Evolutionary conservation across 2,113 vertebrate genomes (phyloP).

Genomic region (Gopherus evgoodei): DNA sequence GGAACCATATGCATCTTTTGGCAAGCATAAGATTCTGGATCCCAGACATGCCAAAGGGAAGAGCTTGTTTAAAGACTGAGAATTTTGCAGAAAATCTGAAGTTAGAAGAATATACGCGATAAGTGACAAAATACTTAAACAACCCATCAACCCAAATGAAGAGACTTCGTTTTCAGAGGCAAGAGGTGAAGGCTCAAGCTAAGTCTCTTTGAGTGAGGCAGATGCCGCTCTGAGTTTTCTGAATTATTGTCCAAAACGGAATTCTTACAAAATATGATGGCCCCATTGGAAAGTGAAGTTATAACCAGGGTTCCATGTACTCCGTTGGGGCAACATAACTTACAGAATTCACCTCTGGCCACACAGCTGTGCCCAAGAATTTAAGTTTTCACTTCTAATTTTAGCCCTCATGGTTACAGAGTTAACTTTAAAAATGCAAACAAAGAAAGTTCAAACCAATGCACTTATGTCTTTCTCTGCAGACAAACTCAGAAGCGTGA

Average conservation of each 20-base stretch:
- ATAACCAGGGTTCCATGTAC: background rate
- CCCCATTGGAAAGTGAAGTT: background rate
- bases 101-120: background rate
- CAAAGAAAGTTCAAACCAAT: fast-evolving
- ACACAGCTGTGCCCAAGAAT: background rate
- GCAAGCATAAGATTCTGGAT: background rate
- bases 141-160: background rate
- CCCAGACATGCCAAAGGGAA: background rate
- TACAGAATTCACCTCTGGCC: background rate
- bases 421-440: background rate
- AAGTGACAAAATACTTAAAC: background rate
- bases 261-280: background rate
- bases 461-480: background rate
- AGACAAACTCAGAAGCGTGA: background rate
- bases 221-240: background rate
- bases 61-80: background rate
- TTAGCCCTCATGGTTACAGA: background rate
- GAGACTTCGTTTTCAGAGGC: background rate
- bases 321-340: background rate
- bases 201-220: background rate
- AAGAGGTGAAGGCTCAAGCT: background rate
- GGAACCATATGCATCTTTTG: background rate
- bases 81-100: background rate
- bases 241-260: background rate
- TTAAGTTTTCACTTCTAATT: background rate